Evolutionary conservation across 2,888 invertebrate species (phyloP).

Genomic region (Seira ritae): DNA sequence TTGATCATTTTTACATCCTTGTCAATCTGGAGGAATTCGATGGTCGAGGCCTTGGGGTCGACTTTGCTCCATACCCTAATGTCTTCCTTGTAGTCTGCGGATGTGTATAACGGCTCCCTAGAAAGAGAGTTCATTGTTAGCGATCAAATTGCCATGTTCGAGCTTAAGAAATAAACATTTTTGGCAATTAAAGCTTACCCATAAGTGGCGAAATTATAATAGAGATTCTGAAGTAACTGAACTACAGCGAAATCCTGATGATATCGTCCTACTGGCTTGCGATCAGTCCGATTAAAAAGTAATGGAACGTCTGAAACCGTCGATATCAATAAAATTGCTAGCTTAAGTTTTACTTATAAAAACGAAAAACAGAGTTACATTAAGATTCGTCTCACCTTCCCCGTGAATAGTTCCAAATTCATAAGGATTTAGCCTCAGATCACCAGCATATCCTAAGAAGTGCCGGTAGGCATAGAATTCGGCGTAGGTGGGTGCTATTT

Average conservation of each 20-base stretch:
- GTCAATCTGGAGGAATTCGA: conserved; percentile 57
- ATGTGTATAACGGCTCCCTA: conserved; percentile 59
- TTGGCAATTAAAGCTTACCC: conserved; percentile 34
- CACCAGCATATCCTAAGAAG: conserved; percentile 56
- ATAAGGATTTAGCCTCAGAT: conserved; percentile 54
- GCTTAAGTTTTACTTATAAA: too few species aligned
- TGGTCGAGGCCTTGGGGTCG: conserved; percentile 26
- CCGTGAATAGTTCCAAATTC: conserved; percentile 63
- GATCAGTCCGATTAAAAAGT: conserved; percentile 59
- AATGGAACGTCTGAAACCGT: conserved; percentile 46
- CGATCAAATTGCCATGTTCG: too few species aligned
- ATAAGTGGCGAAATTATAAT: conserved; percentile 59
- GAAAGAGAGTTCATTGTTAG: not conserved
- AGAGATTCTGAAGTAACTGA: conserved; percentile 57
- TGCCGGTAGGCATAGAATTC: conserved; percentile 57
- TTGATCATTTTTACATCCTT: conserved; percentile 64
- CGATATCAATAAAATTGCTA: too few species aligned
- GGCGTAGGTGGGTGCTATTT: conserved; percentile 62
- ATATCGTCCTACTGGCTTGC: conserved; percentile 52
- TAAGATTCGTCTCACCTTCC: conserved; percentile 26
- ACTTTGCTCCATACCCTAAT: conserved; percentile 52
- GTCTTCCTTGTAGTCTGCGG: conserved; percentile 53
- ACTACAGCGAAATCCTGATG: conserved; percentile 60
- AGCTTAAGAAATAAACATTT: not conserved
- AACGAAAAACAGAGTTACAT: too few species aligned